Conservation (phyloP, 2,797 vertebrate genomes). For the Ptychobarbus kaznakovi region DNA sequence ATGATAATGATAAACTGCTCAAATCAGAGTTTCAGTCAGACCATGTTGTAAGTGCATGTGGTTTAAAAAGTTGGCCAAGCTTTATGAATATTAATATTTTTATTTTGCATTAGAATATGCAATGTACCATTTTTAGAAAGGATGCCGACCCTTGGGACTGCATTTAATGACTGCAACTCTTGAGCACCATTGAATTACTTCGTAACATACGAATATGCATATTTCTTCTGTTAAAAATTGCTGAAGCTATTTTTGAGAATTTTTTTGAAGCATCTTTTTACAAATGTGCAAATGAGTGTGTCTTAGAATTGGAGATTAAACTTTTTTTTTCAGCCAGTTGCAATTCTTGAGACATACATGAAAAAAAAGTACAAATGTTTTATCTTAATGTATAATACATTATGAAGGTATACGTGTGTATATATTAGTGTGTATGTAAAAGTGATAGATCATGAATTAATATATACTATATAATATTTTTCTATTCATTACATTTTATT, state of each 20-base stretch:
- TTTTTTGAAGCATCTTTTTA: conserved; percentile 8
- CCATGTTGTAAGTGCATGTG: conserved; percentile 16
- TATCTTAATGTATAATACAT: neutral
- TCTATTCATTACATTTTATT: neutral
- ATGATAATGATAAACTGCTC: neutral
- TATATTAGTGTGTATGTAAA: neutral
- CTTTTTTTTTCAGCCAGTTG: neutral
- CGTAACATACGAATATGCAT: conserved; percentile 49
- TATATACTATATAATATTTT: neutral
- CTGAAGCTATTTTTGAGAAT: conserved; percentile 22
- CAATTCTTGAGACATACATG: neutral
- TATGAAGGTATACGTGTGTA: neutral
- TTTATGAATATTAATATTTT: conserved; percentile 37
- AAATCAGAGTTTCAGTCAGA: neutral
- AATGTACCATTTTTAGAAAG: conserved; percentile 45
- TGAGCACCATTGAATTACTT: conserved; percentile 44
- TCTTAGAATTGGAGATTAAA: conserved; percentile 3
- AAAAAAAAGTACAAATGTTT: neutral
- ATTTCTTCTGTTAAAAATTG: conserved; percentile 28
- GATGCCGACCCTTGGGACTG: conserved; percentile 27
- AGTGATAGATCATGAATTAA: neutral
- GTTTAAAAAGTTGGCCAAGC: conserved; percentile 37
- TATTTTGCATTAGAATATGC: conserved; percentile 42
- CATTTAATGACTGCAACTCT: conserved; percentile 52
- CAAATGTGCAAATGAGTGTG: conserved; percentile 24